Base-by-base conservation (phyloP, 2,888 invertebrate genomes). In the Drosophila meridiana region DNA sequence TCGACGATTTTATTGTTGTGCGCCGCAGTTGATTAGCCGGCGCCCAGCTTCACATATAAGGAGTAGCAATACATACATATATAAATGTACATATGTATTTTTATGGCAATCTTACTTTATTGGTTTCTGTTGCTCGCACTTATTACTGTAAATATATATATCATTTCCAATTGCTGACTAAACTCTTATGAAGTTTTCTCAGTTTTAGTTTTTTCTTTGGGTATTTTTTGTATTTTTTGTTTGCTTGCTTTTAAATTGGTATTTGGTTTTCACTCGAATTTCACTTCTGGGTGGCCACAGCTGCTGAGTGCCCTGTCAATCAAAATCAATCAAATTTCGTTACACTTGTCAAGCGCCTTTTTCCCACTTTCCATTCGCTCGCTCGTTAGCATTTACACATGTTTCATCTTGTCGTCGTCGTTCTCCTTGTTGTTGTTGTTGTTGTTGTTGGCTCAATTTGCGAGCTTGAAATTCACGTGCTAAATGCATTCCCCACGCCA, bases 321-420 rank as follows among this genome's bases (percentile, higher is more conserved):
- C 90, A 90, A 89, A 87, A 89, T 90, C 89, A 89, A 88, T 90
- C 89, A 89, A 79, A 82, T 80, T 73, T 57, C 68, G 62, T 58
- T 69, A 72, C 67, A 75, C 80, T 62, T 57, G 52, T 38, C 73
- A 69, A 56, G 30, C 38, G 56, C 59, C 36, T 34, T 50, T 34
- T 50, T 34, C 34, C 50, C 50, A 50, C 32, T 50, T 50, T 5
- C 56, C 42, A 67, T 64, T 72, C 59, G 68, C 64, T 73, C 69
- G 72, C 81, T 68, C 69, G 79, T 87, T 82, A 78, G 76, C 83
- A 70, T 74, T 76, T 83, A 83, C 86, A 85, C 88, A 78, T 85
- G 87, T 79, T 75, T 52, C 62, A 55, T 47, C 45, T 36, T 70
- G 68, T 70, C 57, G 57, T 26, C 34, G 58, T 26, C 48, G 30